These are phyloP conservation scores for Oryzias sinensis DNA, from an alignment of 2,797 vertebrate genomes.

Conservation along the genomic window DNA sequence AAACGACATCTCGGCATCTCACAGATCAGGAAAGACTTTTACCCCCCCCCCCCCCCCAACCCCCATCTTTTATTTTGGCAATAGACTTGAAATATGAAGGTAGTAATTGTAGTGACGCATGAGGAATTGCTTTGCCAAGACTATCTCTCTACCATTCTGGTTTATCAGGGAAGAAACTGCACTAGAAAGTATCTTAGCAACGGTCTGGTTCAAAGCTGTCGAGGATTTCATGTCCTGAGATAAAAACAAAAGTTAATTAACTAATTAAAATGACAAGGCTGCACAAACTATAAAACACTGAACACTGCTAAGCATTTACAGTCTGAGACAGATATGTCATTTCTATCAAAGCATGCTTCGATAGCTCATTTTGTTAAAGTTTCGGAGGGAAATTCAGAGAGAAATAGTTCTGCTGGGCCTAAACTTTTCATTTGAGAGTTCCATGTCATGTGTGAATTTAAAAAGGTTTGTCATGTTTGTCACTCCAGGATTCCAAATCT, in stretches of 20 bases:
- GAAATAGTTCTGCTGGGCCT: neutral
- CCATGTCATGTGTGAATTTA: too few species aligned
- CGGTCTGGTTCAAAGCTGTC: conserved; percentile 28
- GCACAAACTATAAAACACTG: conserved; percentile 39
- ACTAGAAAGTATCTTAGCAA: conserved; percentile 27
- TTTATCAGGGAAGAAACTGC: conserved; percentile 59
- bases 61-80: conserved; percentile 24
- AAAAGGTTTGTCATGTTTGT: too few species aligned
- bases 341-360: conserved; percentile 15
- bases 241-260: conserved; percentile 18
- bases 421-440: too few species aligned
- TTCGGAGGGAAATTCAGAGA: neutral
- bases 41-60: conserved; percentile 9
- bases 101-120: conserved; percentile 72
- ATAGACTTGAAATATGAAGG: conserved; percentile 72
- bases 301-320: conserved; percentile 10
- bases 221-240: conserved; percentile 3
- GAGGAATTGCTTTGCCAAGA: conserved; percentile 75
- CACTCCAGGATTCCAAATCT: too few species aligned
- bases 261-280: conserved; percentile 35
- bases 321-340: conserved; percentile 7
- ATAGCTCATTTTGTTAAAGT: too few species aligned
- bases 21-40: conserved; percentile 38
- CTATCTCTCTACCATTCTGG: conserved; percentile 67
- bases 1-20: conserved; percentile 23